Base-by-base conservation (phyloP, 2,888 invertebrate genomes). In the Amphiduros pacificus region DNA sequence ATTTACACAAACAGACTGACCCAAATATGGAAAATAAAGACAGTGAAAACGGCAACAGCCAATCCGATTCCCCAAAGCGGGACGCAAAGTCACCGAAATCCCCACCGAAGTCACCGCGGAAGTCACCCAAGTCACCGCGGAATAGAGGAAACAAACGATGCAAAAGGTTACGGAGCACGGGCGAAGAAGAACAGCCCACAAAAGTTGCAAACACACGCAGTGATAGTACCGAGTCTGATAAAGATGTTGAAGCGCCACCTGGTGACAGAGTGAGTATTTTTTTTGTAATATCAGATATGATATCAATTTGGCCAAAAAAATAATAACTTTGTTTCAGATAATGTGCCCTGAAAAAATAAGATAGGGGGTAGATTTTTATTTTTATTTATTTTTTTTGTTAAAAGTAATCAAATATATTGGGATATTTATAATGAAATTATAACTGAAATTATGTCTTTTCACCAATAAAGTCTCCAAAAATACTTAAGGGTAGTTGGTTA, bases 31-130 rank as follows among this genome's bases (percentile, higher is more conserved):
- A 59, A 41, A 59, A 59, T 59, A 59, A 59, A 50, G 59, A 59
- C 28, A 31, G 44, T 27, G 59, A 58, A 55, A 59, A 63, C 40
- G 53, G 54, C 59, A 54, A 60, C 55, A 63, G 64, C 49, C 60
- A 61, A 53, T 56, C 61, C 28, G 58, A 64, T 26, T 64, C 61
- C 27, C 57, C n/a, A n/a, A n/a, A n/a, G n/a, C n/a, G n/a, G n/a
- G n/a, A n/a, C n/a, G n/a, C n/a, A n/a, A n/a, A n/a, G n/a, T n/a
- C n/a, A n/a, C n/a, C n/a, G n/a, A n/a, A n/a, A n/a, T n/a, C n/a
- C 36, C 49, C 49, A 36, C 49, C 49, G 26, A 31, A 32, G 32
- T 44, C 44, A 22, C 51, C 54, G 5, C 51, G 56, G 4, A 22
- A 36, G 26, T 59, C 59, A 26, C 50, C 55, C 14, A 44, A 55